Evolutionary conservation across 1,140 invertebrate species (phyloP).

Genomic region (Mactra quadrangularis): DNA sequence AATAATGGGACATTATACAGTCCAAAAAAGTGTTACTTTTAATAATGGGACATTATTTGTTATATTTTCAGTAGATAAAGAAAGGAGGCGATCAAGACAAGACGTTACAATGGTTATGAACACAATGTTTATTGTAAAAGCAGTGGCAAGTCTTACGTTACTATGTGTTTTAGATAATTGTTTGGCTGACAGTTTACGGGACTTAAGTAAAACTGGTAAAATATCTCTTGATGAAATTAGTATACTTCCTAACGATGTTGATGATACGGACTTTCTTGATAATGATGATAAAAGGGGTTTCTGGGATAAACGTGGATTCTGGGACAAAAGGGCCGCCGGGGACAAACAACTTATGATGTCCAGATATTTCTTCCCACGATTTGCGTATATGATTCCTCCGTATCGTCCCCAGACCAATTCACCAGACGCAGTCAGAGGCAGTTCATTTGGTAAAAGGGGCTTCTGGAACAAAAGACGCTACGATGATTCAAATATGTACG

Average conservation of each 20-base stretch:
- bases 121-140: too few species aligned
- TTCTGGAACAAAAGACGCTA: slow-evolving; percentile 36
- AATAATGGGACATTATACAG: too few species aligned
- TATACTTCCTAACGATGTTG: neutral
- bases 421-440: neutral
- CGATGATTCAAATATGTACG: neutral
- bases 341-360: slow-evolving; percentile 26
- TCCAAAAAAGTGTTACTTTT: too few species aligned
- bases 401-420: neutral
- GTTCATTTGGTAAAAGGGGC: slow-evolving; percentile 4
- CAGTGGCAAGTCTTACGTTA: neutral
- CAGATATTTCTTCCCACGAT: slow-evolving; percentile 30
- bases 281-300: slow-evolving; percentile 25
- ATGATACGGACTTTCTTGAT: neutral
- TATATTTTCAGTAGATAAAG: too few species aligned
- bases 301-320: slow-evolving; percentile 42
- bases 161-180: neutral
- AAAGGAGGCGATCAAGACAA: too few species aligned
- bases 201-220: slow-evolving; percentile 11
- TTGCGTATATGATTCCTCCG: slow-evolving; percentile 39
- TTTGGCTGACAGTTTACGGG: slow-evolving; percentile 5
- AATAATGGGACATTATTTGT: too few species aligned
- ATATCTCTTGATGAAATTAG: slow-evolving; percentile 13
- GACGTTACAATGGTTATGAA: too few species aligned
- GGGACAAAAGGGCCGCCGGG: slow-evolving; percentile 3